Evolutionary conservation across 2,888 invertebrate genomes (phyloP), one percentile per base, ranked within the genome.

Genomic region (Psylliodes chrysocephalus): DNA sequence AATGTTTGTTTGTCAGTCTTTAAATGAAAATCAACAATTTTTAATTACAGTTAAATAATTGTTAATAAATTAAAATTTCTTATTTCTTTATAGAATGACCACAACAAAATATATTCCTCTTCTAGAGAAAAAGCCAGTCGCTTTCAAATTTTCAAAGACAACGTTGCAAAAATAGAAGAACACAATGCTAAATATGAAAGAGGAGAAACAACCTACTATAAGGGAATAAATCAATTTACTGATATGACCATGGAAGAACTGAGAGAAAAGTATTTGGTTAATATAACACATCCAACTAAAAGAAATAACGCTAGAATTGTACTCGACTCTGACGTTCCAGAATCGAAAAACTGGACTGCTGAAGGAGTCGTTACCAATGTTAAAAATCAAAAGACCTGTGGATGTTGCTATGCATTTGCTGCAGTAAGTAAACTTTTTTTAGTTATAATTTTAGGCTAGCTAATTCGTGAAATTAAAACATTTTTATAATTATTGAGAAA

Each of bases 231-330:
- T 22, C 44, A 63, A 55, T 68, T 66, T 25, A 22, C 68, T 14
- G 68, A 68, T 49, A 35, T 66, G 44, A 68, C 68, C 3, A 17
- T 15, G 14, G 63, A 65, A 14, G 65, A 66, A 35, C 56, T 63
- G 44, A 38, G 8, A 3, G 46, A 17, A 22, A 51, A 17, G 10
- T 30, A 51, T 33, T 12, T 47, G 3, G 22, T 44, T 7, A 57
- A 46, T 12, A 33, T 22, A 8, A 25, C 54, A 7, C 38, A 15
- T 8, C 12, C 14, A 12, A 19, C 28, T 17, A 30, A 19, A 28
- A 54, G 38, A 14, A 42, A 25, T 8, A 8, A 15, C 0, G 22
- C 17, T 8, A 33, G 28, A 35, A 25, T 51, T 4, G 38, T 14
- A 7, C 7, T 28, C 10, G 6, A 17, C 7, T 40, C 15, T 12